Evolutionary conservation across 2,113 vertebrate species (phyloP).

Genomic region (Heptranchias perlo): DNA sequence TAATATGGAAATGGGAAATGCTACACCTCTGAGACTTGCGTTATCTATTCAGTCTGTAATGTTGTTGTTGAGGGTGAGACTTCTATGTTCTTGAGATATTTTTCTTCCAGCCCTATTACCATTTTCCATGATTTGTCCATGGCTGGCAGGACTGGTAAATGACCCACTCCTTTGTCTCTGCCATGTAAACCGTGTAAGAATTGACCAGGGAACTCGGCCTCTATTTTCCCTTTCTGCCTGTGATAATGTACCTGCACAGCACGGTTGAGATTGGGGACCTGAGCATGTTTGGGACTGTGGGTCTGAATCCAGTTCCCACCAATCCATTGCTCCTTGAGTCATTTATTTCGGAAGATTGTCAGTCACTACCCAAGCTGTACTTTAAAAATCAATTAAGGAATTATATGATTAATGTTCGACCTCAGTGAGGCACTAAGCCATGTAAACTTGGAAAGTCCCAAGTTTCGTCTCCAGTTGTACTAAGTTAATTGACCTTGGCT

Average conservation of each 20-base stretch:
- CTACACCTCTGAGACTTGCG: neutral
- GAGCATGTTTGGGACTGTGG: neutral
- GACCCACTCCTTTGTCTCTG: neutral
- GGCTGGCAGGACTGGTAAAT: neutral
- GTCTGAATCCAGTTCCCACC: neutral
- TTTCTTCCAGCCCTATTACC: neutral
- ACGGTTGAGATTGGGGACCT: neutral
- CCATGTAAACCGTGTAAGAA: neutral
- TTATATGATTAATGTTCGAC: neutral
- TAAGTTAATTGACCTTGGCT: neutral
- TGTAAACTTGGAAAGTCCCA: neutral
- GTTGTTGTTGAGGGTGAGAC: neutral
- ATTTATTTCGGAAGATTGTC: neutral
- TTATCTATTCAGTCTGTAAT: neutral
- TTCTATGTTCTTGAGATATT: neutral
- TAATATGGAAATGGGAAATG: neutral
- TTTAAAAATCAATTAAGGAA: neutral
- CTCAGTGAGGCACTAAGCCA: neutral
- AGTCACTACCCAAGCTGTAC: neutral
- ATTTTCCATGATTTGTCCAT: neutral
- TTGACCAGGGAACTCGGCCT: neutral
- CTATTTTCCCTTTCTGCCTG: neutral
- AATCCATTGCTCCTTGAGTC: neutral
- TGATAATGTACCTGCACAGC: neutral
- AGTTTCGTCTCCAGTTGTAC: neutral